Evolutionary conservation across 2,797 vertebrate genomes (phyloP).

Genomic region (Phrynocephalus guinanensis): DNA sequence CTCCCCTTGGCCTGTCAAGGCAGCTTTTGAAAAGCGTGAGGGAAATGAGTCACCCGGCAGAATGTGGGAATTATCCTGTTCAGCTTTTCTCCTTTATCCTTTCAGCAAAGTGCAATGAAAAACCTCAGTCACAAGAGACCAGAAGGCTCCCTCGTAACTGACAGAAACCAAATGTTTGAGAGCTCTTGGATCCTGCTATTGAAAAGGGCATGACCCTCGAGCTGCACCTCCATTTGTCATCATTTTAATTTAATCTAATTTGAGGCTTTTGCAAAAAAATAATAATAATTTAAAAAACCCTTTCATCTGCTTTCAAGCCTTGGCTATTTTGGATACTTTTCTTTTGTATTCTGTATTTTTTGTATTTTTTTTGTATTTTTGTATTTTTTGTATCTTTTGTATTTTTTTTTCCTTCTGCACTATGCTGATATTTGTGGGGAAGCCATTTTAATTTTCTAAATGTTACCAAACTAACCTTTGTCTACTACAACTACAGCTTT

Average conservation of each 20-base stretch:
- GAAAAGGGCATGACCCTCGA: conserved; percentile 60
- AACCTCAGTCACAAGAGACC: conserved; percentile 61
- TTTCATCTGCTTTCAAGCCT: conserved; percentile 59
- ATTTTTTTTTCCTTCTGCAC: conserved; percentile 32
- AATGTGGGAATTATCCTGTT: conserved; percentile 78
- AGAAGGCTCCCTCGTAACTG: conserved; percentile 59
- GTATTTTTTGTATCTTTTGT: conserved; percentile 9
- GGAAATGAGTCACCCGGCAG: conserved; percentile 77
- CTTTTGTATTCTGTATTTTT: conserved; percentile 12
- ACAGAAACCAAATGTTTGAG: conserved; percentile 60
- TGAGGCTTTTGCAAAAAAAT: conserved; percentile 56
- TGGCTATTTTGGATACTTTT: conserved; percentile 56
- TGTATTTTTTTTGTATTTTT: no score
- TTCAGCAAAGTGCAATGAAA: conserved; percentile 69
- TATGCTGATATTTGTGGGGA: not conserved
- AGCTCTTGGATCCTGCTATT: conserved; percentile 68
- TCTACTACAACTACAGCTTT: not conserved
- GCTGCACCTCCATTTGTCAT: conserved; percentile 65
- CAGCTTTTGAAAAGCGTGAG: conserved; percentile 69
- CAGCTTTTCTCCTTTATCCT: conserved; percentile 73
- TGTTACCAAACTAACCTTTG: conserved; percentile 27
- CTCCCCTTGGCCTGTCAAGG: conserved; percentile 66
- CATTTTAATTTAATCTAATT: conserved; percentile 66
- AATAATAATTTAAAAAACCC: not conserved
- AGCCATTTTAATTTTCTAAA: conserved; percentile 12